Percentiles rank a stretch among this genome's conserved stretches.
Conservation (phyloP, 2,797 vertebrate genomes). For the Danio aesculapii region DNA sequence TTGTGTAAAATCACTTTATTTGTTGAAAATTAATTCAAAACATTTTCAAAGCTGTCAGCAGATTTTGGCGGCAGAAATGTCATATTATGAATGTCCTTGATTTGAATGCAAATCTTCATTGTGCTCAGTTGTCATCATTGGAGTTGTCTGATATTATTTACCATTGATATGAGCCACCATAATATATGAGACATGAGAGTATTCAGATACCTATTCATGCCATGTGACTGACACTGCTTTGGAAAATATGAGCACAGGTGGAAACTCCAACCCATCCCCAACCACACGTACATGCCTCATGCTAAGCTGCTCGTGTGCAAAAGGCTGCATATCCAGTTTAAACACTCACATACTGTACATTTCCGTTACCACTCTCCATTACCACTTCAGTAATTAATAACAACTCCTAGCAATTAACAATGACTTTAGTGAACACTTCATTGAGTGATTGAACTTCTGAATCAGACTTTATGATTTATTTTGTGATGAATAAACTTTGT, state of each 20-base stretch:
- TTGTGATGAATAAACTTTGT: background rate
- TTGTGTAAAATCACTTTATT: too few relatives aligned
- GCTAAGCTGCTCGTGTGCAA: background rate
- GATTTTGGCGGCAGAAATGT: too few relatives aligned
- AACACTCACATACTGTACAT: conserved; percentile 24
- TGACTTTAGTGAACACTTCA: background rate
- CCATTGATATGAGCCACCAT: too few relatives aligned
- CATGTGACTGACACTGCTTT: conserved; percentile 66
- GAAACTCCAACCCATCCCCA: conserved; percentile 66
- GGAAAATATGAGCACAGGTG: conserved; percentile 68
- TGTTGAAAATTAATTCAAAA: too few relatives aligned
- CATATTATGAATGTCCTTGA: background rate
- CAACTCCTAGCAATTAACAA: too few relatives aligned
- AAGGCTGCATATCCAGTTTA: conserved; percentile 21
- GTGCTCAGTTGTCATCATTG: background rate
- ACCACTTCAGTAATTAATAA: conserved; percentile 28
- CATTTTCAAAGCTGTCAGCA: too few relatives aligned
- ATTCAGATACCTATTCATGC: conserved; percentile 52
- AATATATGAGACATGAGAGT: conserved; percentile 46
- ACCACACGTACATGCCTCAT: background rate
- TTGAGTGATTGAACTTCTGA: background rate
- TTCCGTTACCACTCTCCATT: background rate
- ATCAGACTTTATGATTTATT: background rate
- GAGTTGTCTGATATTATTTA: too few relatives aligned
- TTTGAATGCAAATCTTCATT: background rate